A percentile compares a stretch with the other conserved stretches of the same genome.
Evolutionary conservation across 2,888 invertebrate species (phyloP).

Genomic region (Bugula neritina): DNA sequence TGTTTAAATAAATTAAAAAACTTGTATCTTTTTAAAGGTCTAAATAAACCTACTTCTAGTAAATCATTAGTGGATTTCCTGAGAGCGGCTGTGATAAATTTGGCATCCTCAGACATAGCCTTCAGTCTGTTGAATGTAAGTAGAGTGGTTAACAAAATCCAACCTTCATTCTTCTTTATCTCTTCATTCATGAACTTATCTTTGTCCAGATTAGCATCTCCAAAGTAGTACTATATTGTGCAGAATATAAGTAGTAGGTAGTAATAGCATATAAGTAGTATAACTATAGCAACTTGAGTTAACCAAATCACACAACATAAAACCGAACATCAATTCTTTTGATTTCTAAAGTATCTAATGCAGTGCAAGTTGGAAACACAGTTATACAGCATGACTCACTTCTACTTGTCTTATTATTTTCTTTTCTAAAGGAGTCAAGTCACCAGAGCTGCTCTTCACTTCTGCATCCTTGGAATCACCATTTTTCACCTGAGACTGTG

Average conservation of each 20-base stretch:
- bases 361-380: too few species aligned
- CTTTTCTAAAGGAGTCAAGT: slow-evolving; percentile 32
- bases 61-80: slow-evolving; percentile 68
- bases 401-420: slow-evolving; percentile 46
- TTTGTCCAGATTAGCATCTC: slow-evolving; percentile 81
- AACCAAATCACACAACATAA: too few species aligned
- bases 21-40: too few species aligned
- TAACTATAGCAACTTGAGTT: too few species aligned
- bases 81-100: slow-evolving; percentile 69
- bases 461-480: not conserved
- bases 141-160: slow-evolving; percentile 79
- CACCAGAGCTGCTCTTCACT: slow-evolving; percentile 27
- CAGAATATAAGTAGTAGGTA: too few species aligned
- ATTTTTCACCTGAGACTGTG: not conserved
- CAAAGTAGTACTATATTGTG: slow-evolving; percentile 71
- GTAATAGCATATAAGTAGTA: too few species aligned
- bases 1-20: too few species aligned
- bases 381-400: too few species aligned
- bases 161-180: slow-evolving; percentile 72
- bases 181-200: slow-evolving; percentile 90
- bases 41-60: slow-evolving; percentile 61
- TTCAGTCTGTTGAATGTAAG: slow-evolving; percentile 79
- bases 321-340: too few species aligned
- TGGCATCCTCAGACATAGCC: slow-evolving; percentile 63
- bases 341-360: too few species aligned